Evolutionary conservation across 2,888 invertebrate genomes (phyloP).

Genomic region (Volucella bombylans): DNA sequence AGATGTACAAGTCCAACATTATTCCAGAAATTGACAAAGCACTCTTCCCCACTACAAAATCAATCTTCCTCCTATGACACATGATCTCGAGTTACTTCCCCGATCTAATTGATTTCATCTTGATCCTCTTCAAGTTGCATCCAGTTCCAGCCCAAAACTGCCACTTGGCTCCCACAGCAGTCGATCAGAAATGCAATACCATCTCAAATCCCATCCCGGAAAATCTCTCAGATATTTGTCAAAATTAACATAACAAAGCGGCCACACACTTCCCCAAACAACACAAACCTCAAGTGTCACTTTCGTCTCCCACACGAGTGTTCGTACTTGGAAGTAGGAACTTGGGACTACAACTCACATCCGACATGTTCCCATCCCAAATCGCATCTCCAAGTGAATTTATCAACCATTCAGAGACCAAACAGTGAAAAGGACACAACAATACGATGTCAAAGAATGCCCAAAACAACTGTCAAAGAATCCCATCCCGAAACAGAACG

Average conservation of each 20-base stretch:
- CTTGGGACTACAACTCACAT: not conserved
- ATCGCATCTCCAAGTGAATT: conserved; percentile 62
- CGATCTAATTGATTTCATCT: conserved; percentile 55
- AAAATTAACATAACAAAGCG: conserved; percentile 71
- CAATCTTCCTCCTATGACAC: conserved; percentile 31
- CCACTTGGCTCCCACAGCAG: conserved; percentile 45
- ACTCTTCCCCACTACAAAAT: not conserved
- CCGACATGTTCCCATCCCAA: conserved; percentile 55
- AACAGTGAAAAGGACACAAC: conserved; percentile 66
- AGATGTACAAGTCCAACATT: no score
- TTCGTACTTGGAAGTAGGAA: not conserved
- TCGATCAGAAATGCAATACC: conserved; percentile 43
- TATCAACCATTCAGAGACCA: conserved; percentile 53
- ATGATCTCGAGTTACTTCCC: conserved; percentile 55
- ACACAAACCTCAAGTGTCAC: conserved; percentile 51
- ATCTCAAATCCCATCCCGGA: conserved; percentile 31
- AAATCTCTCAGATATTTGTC: conserved; percentile 67
- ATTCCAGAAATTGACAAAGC: no score
- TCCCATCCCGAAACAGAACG: conserved; percentile 66
- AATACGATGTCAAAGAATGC: conserved; percentile 69
- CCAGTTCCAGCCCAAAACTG: conserved; percentile 20
- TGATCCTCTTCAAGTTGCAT: conserved; percentile 33
- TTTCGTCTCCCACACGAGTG: conserved; percentile 52
- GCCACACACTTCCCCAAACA: conserved; percentile 17
- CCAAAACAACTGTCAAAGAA: conserved; percentile 73